phyloP scores from a whole-genome alignment of 2,113 vertebrate genomes.

The Toxotes chatareus region DNA sequence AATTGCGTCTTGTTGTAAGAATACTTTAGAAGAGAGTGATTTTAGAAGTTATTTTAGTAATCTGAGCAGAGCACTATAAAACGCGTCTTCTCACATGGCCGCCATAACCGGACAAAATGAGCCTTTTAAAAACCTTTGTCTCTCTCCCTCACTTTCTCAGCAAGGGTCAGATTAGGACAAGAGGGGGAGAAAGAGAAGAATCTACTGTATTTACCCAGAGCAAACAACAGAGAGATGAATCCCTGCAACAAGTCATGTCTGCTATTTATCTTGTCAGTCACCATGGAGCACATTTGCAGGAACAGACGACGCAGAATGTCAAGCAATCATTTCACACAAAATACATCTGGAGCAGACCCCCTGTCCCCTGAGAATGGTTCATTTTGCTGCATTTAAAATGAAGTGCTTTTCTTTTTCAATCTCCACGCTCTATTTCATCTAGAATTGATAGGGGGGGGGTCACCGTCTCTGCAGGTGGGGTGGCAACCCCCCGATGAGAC shows the following conservation, averaged over 20 bases:
- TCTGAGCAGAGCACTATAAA: too few species aligned
- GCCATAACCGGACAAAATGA: too few species aligned
- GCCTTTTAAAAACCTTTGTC: not conserved
- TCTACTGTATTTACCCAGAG: slow-evolving; percentile 25
- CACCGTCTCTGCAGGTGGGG: slow-evolving; percentile 59
- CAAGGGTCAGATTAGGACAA: slow-evolving; percentile 44
- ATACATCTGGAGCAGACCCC: slow-evolving; percentile 39
- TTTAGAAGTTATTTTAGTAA: too few species aligned
- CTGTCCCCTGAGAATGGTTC: slow-evolving; percentile 44
- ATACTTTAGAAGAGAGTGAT: too few species aligned
- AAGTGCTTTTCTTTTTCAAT: slow-evolving; percentile 30
- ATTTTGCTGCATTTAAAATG: slow-evolving; percentile 65
- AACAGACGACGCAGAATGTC: slow-evolving; percentile 32
- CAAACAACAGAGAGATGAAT: slow-evolving; percentile 47
- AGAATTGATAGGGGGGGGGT: slow-evolving; percentile 52
- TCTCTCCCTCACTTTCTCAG: not conserved
- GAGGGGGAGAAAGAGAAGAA: not conserved
- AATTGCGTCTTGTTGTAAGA: too few species aligned
- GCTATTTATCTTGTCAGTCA: slow-evolving; percentile 51
- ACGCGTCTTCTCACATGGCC: too few species aligned
- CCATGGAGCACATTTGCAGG: slow-evolving; percentile 24
- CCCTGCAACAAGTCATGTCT: slow-evolving; percentile 29
- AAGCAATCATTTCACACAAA: slow-evolving; percentile 52
- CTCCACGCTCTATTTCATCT: slow-evolving; percentile 59
- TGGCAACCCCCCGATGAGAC: slow-evolving; percentile 42